Evolutionary conservation across 1,140 invertebrate species (phyloP).

Genomic region (Probaryconus sp.): DNA sequence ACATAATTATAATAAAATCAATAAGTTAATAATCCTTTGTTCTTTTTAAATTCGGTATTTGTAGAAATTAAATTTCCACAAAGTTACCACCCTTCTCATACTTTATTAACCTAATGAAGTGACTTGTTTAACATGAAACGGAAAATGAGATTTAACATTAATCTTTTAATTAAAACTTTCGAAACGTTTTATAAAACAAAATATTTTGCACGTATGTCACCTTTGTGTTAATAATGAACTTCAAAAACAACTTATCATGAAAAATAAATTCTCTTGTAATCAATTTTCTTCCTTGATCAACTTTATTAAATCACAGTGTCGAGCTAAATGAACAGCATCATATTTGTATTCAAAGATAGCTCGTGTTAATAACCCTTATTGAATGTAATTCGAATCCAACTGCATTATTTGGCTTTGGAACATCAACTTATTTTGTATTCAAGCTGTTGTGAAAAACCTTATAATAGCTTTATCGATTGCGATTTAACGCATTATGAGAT

Average conservation of each 20-base stretch:
- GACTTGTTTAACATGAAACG: conserved; percentile 11
- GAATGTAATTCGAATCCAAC: too few species aligned
- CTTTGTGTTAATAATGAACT: too few species aligned
- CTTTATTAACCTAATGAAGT: conserved; percentile 4
- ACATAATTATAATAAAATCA: too few species aligned
- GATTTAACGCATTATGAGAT: conserved; percentile 53
- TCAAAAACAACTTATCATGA: too few species aligned
- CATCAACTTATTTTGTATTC: conserved; percentile 30
- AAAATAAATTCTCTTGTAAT: too few species aligned
- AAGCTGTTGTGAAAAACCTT: conserved; percentile 30
- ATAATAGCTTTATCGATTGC: conserved; percentile 46
- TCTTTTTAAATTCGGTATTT: too few species aligned
- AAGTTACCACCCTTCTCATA: not conserved
- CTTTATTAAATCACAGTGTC: too few species aligned
- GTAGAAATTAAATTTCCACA: not conserved
- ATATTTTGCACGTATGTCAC: conserved; percentile 7
- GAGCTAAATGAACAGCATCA: too few species aligned
- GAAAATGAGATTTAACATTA: conserved; percentile 31
- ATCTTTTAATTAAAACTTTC: conserved; percentile 35
- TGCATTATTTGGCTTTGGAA: conserved; percentile 15
- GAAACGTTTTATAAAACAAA: conserved; percentile 13
- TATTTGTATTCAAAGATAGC: too few species aligned
- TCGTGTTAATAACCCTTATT: too few species aligned
- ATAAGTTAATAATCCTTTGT: too few species aligned
- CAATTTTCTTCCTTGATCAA: too few species aligned